These are phyloP conservation scores for Silvanus unidentatus DNA, from an alignment of 2,888 invertebrate species.

Conservation along the genomic window DNA sequence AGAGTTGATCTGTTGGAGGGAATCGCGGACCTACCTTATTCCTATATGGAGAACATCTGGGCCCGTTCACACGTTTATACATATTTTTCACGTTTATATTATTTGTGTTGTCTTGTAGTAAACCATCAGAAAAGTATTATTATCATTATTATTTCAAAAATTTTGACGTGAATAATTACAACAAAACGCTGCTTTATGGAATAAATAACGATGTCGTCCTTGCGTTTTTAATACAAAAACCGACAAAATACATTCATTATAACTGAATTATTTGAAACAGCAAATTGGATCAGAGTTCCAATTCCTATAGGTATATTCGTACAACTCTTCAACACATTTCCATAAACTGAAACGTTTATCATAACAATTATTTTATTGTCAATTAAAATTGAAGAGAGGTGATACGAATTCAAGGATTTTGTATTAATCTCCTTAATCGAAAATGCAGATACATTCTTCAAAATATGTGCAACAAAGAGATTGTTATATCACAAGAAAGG, in stretches of 20 bases:
- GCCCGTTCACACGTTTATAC: slow-evolving; percentile 24
- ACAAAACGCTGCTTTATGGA: slow-evolving; percentile 10
- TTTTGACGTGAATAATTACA: slow-evolving; percentile 37
- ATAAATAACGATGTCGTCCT: slow-evolving; percentile 25
- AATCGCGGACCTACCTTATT: slow-evolving; percentile 17
- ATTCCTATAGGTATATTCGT: too few relatives aligned
- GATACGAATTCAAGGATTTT: too few relatives aligned
- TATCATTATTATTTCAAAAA: slow-evolving; percentile 30
- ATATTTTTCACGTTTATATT: slow-evolving; percentile 18
- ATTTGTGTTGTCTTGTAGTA: too few relatives aligned
- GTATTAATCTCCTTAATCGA: too few relatives aligned
- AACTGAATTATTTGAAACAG: not conserved
- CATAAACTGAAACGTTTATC: too few relatives aligned
- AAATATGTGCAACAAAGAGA: too few relatives aligned
- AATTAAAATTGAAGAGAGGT: too few relatives aligned
- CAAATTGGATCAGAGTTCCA: too few relatives aligned
- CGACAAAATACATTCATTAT: slow-evolving; percentile 2
- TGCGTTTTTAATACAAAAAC: not conserved
- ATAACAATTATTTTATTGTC: too few relatives aligned
- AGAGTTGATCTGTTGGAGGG: slow-evolving; percentile 33
- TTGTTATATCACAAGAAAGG: too few relatives aligned
- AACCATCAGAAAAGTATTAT: not conserved
- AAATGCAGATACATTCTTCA: too few relatives aligned
- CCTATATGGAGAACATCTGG: slow-evolving; percentile 25
- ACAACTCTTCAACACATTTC: too few relatives aligned